These are phyloP conservation scores for Archilochus colubris DNA, from an alignment of 2,113 vertebrate species.

Conservation along the genomic window DNA sequence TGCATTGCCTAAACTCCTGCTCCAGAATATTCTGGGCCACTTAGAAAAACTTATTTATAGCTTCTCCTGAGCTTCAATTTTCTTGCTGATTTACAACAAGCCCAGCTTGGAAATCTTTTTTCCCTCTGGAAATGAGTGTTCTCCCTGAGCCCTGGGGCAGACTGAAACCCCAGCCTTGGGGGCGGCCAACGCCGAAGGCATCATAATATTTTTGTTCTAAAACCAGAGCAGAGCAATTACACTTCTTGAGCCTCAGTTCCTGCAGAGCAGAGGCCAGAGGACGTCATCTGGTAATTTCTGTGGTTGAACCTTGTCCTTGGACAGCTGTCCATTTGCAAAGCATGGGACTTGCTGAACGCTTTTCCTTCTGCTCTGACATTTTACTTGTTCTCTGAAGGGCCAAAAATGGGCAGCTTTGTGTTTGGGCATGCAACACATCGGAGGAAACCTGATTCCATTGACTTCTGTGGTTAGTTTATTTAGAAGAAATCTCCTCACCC, in stretches of 20 bases:
- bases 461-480: slow-evolving; percentile 5
- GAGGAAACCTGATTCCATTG: slow-evolving; percentile 17
- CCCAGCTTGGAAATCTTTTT: neutral
- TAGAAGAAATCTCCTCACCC: slow-evolving; percentile 1
- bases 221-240: neutral
- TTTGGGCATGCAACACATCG: neutral
- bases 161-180: neutral
- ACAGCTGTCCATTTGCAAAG: slow-evolving; percentile 5
- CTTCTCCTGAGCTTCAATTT: neutral
- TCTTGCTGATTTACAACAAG: neutral
- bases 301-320: slow-evolving; percentile 24
- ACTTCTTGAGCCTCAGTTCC: neutral
- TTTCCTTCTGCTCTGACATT: slow-evolving; percentile 33
- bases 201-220: slow-evolving; percentile 8
- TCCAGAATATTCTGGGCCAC: neutral
- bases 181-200: neutral
- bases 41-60: neutral
- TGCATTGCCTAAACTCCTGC: neutral
- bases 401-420: neutral
- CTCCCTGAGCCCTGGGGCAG: neutral
- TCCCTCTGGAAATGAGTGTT: neutral
- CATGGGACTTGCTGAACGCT: neutral
- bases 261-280: neutral
- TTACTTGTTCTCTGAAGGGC: neutral
- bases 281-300: slow-evolving; percentile 25